Percentiles rank a stretch among this genome's conserved stretches.
phyloP scores from a whole-genome alignment of 2,888 invertebrate species.

The Caenorhabditis macrosperma region DNA sequence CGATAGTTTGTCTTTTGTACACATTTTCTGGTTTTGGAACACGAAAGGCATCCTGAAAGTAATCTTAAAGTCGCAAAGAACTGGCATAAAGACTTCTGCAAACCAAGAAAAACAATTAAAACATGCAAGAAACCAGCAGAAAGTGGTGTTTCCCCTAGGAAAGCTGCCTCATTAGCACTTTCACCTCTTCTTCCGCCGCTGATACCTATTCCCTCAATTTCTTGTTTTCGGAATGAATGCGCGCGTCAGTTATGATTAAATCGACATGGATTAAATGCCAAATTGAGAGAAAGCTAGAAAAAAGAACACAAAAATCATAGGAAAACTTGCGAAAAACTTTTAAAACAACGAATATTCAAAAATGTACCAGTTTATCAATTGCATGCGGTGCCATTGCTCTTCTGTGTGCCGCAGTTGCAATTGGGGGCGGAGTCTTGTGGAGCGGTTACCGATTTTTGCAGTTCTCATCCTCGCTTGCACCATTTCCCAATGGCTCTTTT shows the following conservation, averaged over 20 bases:
- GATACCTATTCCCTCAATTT: not conserved
- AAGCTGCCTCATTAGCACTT: conserved; percentile 37
- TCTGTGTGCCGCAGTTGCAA: conserved; percentile 20
- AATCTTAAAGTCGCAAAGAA: too few species aligned
- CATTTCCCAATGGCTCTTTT: not conserved
- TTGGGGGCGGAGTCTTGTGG: conserved; percentile 11
- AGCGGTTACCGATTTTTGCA: conserved; percentile 46
- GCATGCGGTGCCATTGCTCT: conserved; percentile 21
- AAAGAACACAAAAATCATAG: not conserved
- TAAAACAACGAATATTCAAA: not conserved
- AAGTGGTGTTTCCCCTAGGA: not conserved
- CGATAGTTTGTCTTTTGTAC: too few species aligned
- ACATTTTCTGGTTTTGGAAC: too few species aligned
- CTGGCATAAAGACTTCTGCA: too few species aligned
- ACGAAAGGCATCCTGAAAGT: too few species aligned
- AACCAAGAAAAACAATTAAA: not conserved
- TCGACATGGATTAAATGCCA: not conserved
- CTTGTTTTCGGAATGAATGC: conserved; percentile 3
- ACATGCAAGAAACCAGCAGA: not conserved
- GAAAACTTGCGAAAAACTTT: not conserved
- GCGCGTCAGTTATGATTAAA: not conserved
- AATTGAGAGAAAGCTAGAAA: not conserved
- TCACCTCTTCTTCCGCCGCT: conserved; percentile 20
- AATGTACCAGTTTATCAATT: not conserved
- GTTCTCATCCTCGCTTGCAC: conserved; percentile 16